phyloP scores from a whole-genome alignment of 2,888 invertebrate species.

The Meghimatium bilineatum region DNA sequence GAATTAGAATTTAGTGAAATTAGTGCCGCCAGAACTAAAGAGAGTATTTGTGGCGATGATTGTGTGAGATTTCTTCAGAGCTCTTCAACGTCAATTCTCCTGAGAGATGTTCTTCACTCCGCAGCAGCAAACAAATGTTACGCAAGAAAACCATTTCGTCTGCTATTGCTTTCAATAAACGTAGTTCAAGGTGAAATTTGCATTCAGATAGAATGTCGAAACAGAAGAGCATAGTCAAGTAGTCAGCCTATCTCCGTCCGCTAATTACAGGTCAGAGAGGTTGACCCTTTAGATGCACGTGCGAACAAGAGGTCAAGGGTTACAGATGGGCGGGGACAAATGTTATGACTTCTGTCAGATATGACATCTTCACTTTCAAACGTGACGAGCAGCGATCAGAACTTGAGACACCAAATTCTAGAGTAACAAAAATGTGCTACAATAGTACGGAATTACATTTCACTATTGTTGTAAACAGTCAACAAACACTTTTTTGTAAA shows the following conservation, averaged over 20 bases:
- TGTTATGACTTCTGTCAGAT: conserved; percentile 42
- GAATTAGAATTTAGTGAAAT: conserved; percentile 26
- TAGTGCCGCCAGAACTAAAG: conserved; percentile 15
- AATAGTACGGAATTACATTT: too few relatives aligned
- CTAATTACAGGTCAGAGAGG: conserved; percentile 48
- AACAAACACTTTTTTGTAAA: too few relatives aligned
- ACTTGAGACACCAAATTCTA: not conserved
- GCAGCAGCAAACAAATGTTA: conserved; percentile 32
- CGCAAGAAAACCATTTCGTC: conserved; percentile 32
- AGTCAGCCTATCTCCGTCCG: not conserved
- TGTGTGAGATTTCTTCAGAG: conserved; percentile 6
- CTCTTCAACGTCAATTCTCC: conserved; percentile 29
- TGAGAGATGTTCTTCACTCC: not conserved
- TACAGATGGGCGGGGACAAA: conserved; percentile 40
- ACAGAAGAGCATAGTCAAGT: conserved; percentile 8
- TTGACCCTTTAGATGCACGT: conserved; percentile 40
- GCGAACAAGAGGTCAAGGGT: conserved; percentile 46
- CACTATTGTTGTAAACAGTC: too few relatives aligned
- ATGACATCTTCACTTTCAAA: conserved; percentile 31
- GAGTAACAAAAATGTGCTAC: too few relatives aligned
- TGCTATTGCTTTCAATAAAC: conserved; percentile 39
- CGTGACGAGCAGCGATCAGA: not conserved
- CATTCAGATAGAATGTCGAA: conserved; percentile 42
- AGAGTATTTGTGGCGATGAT: conserved; percentile 18
- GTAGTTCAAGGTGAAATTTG: conserved; percentile 40